phyloP scores from a whole-genome alignment of 2,888 invertebrate species.

The Leptinotarsa haldemani region DNA sequence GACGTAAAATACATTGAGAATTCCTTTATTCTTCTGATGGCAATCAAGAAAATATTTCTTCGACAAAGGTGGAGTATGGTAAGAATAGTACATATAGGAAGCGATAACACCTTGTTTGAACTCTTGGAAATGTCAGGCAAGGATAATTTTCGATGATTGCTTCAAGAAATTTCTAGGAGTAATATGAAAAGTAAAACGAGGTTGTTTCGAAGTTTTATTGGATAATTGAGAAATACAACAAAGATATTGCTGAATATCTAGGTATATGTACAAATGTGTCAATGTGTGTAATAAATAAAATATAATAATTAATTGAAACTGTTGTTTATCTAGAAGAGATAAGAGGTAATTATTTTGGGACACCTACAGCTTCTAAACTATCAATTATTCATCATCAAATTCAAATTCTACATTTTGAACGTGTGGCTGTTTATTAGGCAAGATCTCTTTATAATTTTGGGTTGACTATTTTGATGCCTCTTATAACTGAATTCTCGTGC shows the following conservation, averaged over 20 bases:
- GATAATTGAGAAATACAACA: not conserved
- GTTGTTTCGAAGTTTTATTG: not conserved
- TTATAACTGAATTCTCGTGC: no score
- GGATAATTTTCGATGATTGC: not conserved
- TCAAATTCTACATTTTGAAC: no score
- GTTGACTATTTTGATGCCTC: no score
- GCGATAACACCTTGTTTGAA: slow-evolving; percentile 1
- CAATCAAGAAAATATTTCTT: slow-evolving; percentile 47
- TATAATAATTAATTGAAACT: not conserved
- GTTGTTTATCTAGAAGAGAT: no score
- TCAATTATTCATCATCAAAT: no score
- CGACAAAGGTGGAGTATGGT: slow-evolving; percentile 36
- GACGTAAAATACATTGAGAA: slow-evolving; percentile 45
- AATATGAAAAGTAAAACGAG: not conserved
- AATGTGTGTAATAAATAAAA: slow-evolving; percentile 7
- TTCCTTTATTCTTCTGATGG: slow-evolving; percentile 40
- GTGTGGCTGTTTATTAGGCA: no score
- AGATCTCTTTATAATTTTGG: no score
- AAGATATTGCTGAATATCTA: not conserved
- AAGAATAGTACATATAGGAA: not conserved
- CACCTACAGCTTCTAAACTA: no score
- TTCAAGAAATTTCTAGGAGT: not conserved
- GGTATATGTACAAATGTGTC: slow-evolving; percentile 11
- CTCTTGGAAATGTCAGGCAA: slow-evolving; percentile 1
- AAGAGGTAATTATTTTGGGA: no score